phyloP scores from a whole-genome alignment of 2,888 invertebrate genomes.

The Dasypolia templi region DNA sequence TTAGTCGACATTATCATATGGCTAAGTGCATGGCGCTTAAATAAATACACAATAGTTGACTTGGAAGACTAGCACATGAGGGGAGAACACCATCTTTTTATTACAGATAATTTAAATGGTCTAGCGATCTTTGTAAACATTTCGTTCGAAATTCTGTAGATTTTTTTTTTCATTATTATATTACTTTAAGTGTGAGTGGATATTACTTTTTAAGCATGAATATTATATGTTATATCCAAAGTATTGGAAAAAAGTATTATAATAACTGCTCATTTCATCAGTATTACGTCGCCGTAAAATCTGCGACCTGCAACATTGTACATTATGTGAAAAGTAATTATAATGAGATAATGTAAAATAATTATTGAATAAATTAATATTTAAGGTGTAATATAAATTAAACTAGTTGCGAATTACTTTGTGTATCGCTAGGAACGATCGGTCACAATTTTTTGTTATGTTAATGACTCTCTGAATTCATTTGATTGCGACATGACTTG shows the following conservation, averaged over 20 bases:
- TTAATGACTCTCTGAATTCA: slow-evolving; percentile 42
- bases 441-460: slow-evolving; percentile 52
- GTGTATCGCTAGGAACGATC: slow-evolving; percentile 58
- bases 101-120: not conserved
- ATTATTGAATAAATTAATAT: slow-evolving; percentile 21
- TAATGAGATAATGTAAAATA: slow-evolving; percentile 36
- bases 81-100: not conserved
- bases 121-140: not conserved
- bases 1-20: not conserved
- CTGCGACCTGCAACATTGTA: slow-evolving; percentile 33
- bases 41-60: not conserved
- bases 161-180: slow-evolving; percentile 2
- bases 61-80: not conserved
- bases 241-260: slow-evolving; percentile 17
- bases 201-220: slow-evolving; percentile 5
- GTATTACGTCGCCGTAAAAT: slow-evolving; percentile 3
- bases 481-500: slow-evolving; percentile 31
- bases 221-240: not conserved
- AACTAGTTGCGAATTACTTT: slow-evolving; percentile 43
- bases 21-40: not conserved
- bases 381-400: slow-evolving; percentile 50
- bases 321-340: slow-evolving; percentile 49
- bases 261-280: slow-evolving; percentile 28
- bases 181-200: slow-evolving; percentile 2
- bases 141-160: slow-evolving; percentile 6